phyloP scores from a whole-genome alignment of 2,113 vertebrate species.

The Helogale parvula region DNA sequence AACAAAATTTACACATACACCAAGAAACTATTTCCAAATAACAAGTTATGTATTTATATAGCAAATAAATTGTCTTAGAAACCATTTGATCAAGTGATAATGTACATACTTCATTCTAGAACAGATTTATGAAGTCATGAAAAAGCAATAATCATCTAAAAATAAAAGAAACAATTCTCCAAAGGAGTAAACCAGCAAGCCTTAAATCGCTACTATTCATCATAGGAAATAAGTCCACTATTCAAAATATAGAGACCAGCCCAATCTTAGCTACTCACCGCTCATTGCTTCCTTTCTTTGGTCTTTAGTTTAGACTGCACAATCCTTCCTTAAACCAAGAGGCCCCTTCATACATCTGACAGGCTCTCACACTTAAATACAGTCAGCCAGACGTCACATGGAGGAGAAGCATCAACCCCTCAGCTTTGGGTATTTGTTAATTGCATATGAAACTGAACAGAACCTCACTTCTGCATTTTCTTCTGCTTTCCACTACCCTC shows the following conservation, averaged over 20 bases:
- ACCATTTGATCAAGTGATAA: background rate
- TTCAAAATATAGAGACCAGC: background rate
- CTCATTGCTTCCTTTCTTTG: background rate
- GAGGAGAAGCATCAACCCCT: slow-evolving; percentile 57
- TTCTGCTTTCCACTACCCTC: slow-evolving; percentile 70
- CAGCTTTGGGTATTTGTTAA: slow-evolving; percentile 44
- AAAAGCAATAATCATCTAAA: slow-evolving; percentile 36
- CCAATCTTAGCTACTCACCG: slow-evolving; percentile 78
- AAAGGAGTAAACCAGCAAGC: background rate
- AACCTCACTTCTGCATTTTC: slow-evolving; percentile 75
- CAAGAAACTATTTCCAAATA: slow-evolving; percentile 73
- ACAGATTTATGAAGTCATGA: slow-evolving; percentile 54
- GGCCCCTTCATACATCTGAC: slow-evolving; percentile 74
- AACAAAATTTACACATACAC: slow-evolving; percentile 63
- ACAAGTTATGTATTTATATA: slow-evolving; percentile 49
- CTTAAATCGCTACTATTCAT: background rate
- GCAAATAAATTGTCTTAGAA: slow-evolving; percentile 47
- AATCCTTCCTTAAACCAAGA: slow-evolving; percentile 69
- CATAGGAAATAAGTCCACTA: background rate
- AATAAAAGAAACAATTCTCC: background rate
- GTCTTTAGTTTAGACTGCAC: slow-evolving; percentile 52
- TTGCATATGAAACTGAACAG: slow-evolving; percentile 74
- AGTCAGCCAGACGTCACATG: slow-evolving; percentile 79
- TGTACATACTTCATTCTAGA: background rate
- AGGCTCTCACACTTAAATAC: slow-evolving; percentile 74